phyloP scores from a whole-genome alignment of 2,797 vertebrate genomes.

The Gallinago solitaria region DNA sequence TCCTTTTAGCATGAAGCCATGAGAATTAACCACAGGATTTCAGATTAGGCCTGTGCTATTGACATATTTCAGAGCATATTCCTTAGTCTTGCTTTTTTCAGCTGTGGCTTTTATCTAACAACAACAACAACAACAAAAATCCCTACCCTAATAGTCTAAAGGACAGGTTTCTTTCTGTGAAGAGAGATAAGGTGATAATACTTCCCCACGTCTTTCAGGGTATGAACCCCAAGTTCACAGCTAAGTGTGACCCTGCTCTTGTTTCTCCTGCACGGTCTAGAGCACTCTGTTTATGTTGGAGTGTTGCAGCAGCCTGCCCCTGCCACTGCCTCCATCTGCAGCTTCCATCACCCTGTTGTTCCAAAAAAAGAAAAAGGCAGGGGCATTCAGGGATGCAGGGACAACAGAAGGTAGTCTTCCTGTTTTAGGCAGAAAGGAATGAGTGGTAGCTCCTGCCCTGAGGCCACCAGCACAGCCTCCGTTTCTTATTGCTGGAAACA shows the following conservation, averaged over 20 bases:
- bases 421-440: background rate
- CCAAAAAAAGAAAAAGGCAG: background rate
- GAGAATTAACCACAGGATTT: background rate
- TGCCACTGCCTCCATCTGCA: background rate
- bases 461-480: background rate
- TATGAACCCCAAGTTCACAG: background rate
- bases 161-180: background rate
- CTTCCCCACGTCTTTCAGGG: background rate
- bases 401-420: background rate
- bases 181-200: background rate
- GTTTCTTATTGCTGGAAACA: background rate
- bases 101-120: background rate
- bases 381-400: background rate
- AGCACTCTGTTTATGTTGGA: background rate
- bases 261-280: background rate
- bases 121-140: background rate
- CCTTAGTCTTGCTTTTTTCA: background rate
- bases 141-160: background rate
- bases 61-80: background rate
- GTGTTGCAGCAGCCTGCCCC: background rate
- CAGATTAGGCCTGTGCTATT: background rate
- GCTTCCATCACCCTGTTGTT: background rate
- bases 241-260: background rate
- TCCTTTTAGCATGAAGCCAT: background rate
- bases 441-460: background rate